Evolutionary conservation across 2,113 vertebrate genomes (phyloP), one percentile per base, ranked within the genome.

Genomic region (Orycteropus afer): DNA sequence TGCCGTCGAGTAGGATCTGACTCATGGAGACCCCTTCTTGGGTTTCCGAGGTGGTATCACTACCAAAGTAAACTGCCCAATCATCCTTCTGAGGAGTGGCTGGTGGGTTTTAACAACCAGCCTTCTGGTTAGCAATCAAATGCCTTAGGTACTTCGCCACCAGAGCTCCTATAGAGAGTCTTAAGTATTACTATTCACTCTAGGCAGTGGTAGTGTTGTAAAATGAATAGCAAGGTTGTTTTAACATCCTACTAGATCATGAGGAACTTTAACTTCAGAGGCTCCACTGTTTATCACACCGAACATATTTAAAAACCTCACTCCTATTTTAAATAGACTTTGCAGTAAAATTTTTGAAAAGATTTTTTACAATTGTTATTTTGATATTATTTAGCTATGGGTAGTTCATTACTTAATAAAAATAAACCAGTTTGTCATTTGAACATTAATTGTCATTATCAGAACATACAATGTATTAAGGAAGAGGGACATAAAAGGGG

Each of bases 341-440:
- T 42, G 45, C 34, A 89, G 47, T 40, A 51, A 82, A 47, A 49
- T 61, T 40, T 59, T 65, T 88, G 4, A 74, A 63, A 57, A 25
- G 1, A 42, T 49, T 83, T 96, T 5, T 87, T 76, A 78, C 3
- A 81, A 10, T 45, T 81, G 71, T 57, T 5, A 91, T 88, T 92
- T 93, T 92, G 15, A 88, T 67, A 93, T 86, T 89, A 82, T 86
- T 95, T 96, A 55, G 59, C 29, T 82, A 47, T 53, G 15, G 67
- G 15, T 57, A 59, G 80, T 93, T 86, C 17, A 77, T 42, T 86
- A 51, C 47, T 92, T 78, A 45, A 49, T 81, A 88, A 89, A 87
- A 78, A 63, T 37, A 94, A 84, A n/a, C 3, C 25, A 37, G 22
- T 10, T 79, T 57, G 17, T 34, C 27, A 81, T 61, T 90, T 86